These are phyloP conservation scores for Butorides virescens DNA, from an alignment of 2,113 vertebrate genomes.

Conservation along the genomic window DNA sequence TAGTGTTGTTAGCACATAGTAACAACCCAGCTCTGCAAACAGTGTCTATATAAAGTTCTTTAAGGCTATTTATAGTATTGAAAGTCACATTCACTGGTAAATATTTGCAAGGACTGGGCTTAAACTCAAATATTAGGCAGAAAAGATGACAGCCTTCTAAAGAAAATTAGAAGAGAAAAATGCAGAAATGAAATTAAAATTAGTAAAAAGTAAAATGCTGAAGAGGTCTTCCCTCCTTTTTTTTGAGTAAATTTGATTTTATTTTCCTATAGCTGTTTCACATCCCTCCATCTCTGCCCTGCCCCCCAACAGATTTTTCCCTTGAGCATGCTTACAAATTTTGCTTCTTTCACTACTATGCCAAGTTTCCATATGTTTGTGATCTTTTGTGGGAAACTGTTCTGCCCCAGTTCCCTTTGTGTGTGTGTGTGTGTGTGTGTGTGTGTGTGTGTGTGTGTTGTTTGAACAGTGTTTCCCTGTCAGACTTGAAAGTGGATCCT, in stretches of 20 bases:
- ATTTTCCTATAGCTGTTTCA: not conserved
- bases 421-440: not conserved
- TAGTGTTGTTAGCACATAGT: not conserved
- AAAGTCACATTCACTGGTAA: not conserved
- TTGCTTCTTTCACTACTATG: not conserved
- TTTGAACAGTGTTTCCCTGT: not conserved
- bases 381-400: slow-evolving; percentile 22
- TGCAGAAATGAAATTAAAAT: not conserved
- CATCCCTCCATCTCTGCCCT: fast-evolving
- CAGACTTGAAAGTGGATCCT: not conserved
- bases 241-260: not conserved
- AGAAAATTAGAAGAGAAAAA: not conserved
- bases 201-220: not conserved
- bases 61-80: not conserved
- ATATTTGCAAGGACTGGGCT: not conserved
- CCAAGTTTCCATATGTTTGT: slow-evolving; percentile 46
- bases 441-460: not conserved
- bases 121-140: not conserved
- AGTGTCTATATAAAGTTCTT: not conserved
- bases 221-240: not conserved
- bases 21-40: not conserved
- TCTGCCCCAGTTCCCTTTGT: not conserved
- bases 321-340: not conserved
- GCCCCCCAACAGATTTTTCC: not conserved
- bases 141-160: not conserved